Percentiles rank a stretch among this genome's conserved stretches.
Conservation (phyloP, 1,140 invertebrate genomes). For the Drosophila oshimai region DNA sequence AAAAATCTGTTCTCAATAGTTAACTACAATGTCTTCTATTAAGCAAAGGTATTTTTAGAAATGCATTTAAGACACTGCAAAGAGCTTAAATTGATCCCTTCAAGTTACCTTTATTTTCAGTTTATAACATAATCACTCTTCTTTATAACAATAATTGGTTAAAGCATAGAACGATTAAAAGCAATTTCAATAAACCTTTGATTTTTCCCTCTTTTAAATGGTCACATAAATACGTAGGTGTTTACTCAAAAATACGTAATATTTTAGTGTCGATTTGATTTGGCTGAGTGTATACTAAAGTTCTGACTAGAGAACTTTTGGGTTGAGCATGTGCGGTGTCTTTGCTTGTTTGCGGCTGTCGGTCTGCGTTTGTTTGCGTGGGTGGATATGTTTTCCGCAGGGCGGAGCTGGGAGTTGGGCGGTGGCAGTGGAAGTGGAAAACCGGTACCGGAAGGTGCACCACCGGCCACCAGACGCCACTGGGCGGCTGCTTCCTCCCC, state of each 20-base stretch:
- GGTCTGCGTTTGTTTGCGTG: conserved; percentile 28
- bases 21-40: too few species aligned
- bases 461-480: conserved; percentile 36
- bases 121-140: too few species aligned
- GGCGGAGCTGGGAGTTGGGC: neutral
- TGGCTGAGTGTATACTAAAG: neutral
- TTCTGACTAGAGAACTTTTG: neutral
- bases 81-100: too few species aligned
- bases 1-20: neutral
- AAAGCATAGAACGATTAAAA: too few species aligned
- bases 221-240: too few species aligned
- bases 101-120: too few species aligned
- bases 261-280: too few species aligned
- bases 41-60: too few species aligned
- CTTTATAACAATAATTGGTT: too few species aligned
- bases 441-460: conserved; percentile 52
- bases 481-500: conserved; percentile 22
- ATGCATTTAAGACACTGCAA: too few species aligned
- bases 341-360: conserved; percentile 60
- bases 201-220: too few species aligned
- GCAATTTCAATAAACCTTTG: neutral
- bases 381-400: conserved; percentile 36
- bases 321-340: conserved; percentile 5
- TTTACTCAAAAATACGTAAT: too few species aligned
- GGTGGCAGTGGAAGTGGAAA: neutral